phyloP scores from a whole-genome alignment of 2,113 vertebrate species.

The Chroicocephalus ridibundus region DNA sequence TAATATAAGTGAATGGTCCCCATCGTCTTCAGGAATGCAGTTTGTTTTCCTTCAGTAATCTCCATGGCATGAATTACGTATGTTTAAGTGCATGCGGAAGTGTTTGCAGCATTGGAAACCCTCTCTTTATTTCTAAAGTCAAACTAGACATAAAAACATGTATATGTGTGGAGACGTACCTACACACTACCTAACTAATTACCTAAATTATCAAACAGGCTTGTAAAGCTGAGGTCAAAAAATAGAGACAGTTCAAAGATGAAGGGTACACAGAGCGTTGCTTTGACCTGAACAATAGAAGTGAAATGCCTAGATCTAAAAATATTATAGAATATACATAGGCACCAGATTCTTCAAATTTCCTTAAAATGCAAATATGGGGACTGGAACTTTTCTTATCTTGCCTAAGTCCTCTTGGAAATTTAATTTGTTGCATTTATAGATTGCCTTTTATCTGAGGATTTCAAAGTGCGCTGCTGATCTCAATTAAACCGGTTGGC shows the following conservation, averaged over 20 bases:
- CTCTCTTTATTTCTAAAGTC: not conserved
- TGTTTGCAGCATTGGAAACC: not conserved
- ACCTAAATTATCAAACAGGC: not conserved
- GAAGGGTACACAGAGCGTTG: not conserved
- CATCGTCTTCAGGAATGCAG: not conserved
- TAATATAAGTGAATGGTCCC: not conserved
- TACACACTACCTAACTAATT: not conserved
- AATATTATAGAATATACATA: not conserved
- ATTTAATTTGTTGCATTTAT: not conserved
- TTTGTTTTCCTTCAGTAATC: not conserved
- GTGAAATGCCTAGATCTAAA: not conserved
- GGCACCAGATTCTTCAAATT: not conserved
- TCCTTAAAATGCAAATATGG: not conserved
- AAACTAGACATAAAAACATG: not conserved
- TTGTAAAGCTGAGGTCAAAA: not conserved
- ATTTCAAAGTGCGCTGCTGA: not conserved
- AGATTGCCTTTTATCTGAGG: not conserved
- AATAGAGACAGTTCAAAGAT: not conserved
- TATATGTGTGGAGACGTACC: fast-evolving
- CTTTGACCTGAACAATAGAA: not conserved
- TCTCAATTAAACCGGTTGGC: not conserved
- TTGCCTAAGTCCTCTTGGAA: not conserved
- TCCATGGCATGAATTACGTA: not conserved
- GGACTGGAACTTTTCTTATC: not conserved
- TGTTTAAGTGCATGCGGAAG: not conserved